These are phyloP conservation scores for Leptoteleia sp. DNA, from an alignment of 1,140 invertebrate species.

Conservation along the genomic window DNA sequence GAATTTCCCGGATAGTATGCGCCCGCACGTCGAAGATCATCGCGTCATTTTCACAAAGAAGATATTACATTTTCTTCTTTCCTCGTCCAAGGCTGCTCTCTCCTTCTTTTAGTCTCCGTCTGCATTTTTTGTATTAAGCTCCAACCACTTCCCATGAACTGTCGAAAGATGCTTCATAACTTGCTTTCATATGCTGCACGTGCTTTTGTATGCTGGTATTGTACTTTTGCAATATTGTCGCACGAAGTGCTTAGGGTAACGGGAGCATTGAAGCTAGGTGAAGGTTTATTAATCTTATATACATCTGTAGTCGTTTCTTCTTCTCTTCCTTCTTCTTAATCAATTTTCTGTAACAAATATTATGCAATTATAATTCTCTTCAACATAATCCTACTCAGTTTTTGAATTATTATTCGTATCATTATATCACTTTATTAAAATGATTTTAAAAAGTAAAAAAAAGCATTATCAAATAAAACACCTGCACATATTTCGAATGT, in stretches of 20 bases:
- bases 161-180: constrained; percentile 58
- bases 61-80: constrained; percentile 45
- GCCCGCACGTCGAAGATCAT: constrained; percentile 62
- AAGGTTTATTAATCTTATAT: constrained; percentile 27
- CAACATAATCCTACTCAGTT: no score
- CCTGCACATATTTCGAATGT: no score
- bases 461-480: no score
- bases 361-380: no score
- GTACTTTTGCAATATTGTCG: constrained; percentile 47
- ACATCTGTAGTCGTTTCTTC: no score
- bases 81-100: no score
- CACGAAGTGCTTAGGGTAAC: not conserved
- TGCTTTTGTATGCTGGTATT: constrained; percentile 39
- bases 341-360: no score
- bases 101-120: not conserved
- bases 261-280: constrained; percentile 22
- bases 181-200: constrained; percentile 23
- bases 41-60: constrained; percentile 61
- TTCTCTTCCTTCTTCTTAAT: no score
- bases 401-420: no score
- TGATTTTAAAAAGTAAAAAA: no score
- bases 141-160: constrained; percentile 43
- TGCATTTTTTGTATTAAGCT: constrained; percentile 26
- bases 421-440: no score
- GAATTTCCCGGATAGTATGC: constrained; percentile 56